These are phyloP conservation scores for Sus cebifrons DNA, from an alignment of 2,797 vertebrate genomes.

Conservation along the genomic window DNA sequence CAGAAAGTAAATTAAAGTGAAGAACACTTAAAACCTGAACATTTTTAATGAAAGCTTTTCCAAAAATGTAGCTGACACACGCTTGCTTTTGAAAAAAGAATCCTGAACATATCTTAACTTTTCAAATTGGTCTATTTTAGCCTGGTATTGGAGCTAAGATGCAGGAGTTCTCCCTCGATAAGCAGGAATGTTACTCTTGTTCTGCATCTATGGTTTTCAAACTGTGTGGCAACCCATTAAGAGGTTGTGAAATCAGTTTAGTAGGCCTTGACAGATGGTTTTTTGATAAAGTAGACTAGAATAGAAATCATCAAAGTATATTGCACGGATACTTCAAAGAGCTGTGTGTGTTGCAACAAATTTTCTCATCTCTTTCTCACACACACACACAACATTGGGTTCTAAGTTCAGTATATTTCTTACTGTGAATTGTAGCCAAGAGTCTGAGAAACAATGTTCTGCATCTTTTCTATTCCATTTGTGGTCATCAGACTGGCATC, in stretches of 20 bases:
- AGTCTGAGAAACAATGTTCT: neutral
- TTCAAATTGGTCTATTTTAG: neutral
- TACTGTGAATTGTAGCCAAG: neutral
- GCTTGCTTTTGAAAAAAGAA: conserved; percentile 3
- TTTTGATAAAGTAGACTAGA: neutral
- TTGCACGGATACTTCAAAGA: neutral
- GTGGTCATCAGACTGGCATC: neutral
- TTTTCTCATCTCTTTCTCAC: rapidly evolving
- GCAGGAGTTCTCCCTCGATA: rapidly evolving
- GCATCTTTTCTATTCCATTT: neutral
- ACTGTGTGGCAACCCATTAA: neutral
- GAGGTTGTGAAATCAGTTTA: neutral
- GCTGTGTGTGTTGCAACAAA: neutral
- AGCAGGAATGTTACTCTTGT: neutral
- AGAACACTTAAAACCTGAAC: neutral
- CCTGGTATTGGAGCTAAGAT: neutral
- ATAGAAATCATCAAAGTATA: neutral
- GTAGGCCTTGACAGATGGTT: neutral
- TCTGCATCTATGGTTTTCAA: neutral
- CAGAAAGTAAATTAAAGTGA: conserved; percentile 29
- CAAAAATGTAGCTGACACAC: neutral
- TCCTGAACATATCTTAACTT: neutral
- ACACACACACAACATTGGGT: neutral
- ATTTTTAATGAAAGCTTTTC: conserved; percentile 15
- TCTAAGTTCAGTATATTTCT: neutral